A percentile compares a stretch with the other conserved stretches of the same genome.
Conservation (phyloP, 1,140 invertebrate genomes). For the Tetramorium parvispinum region DNA sequence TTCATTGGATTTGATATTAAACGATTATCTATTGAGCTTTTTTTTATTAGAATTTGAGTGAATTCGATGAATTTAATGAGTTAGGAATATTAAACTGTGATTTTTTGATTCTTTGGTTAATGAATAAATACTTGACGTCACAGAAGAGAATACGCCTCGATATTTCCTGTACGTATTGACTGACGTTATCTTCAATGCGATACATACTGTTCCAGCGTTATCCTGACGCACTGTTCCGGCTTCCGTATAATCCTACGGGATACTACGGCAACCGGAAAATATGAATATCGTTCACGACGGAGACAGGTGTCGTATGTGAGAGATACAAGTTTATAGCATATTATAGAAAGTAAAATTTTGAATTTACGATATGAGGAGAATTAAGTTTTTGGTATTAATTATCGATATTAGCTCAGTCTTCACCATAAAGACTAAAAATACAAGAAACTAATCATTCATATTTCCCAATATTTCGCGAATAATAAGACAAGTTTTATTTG, state of each 20-base stretch:
- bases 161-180: conserved; percentile 65
- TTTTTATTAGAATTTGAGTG: not conserved
- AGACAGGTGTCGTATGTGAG: conserved; percentile 28
- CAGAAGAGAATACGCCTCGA: conserved; percentile 51
- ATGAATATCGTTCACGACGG: conserved; percentile 53
- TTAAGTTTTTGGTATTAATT: conserved; percentile 9
- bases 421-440: not conserved
- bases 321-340: conserved; percentile 8
- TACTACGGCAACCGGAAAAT: conserved; percentile 48
- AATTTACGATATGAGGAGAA: not conserved
- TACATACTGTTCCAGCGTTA: conserved; percentile 45
- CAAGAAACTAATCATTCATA: not conserved
- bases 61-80: not conserved
- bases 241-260: conserved; percentile 51
- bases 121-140: conserved; percentile 26
- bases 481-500: not conserved
- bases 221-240: conserved; percentile 59
- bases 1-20: not conserved
- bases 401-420: not conserved
- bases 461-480: not conserved
- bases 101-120: conserved; percentile 31
- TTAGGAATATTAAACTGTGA: not conserved
- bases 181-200: conserved; percentile 51
- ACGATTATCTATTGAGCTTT: not conserved
- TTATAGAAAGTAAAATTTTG: conserved; percentile 32